A percentile compares a stretch with the other conserved stretches of the same genome.
These are phyloP conservation scores for Zele albiditarsus DNA, from an alignment of 2,888 invertebrate species.

Conservation along the genomic window DNA sequence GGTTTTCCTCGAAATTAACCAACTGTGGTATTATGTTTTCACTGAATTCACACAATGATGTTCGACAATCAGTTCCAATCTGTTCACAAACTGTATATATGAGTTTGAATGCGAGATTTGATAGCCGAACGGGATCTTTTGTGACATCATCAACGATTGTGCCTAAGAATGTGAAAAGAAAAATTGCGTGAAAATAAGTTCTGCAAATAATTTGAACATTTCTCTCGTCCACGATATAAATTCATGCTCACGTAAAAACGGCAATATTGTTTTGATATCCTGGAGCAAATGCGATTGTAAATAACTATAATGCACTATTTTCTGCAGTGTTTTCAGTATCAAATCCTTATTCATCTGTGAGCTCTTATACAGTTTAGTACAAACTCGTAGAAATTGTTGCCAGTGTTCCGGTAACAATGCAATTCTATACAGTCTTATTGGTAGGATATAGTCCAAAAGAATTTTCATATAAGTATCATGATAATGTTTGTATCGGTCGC, in stretches of 20 bases:
- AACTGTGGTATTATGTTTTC: conserved; percentile 73
- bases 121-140: conserved; percentile 46
- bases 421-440: conserved; percentile 74
- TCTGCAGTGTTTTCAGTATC: conserved; percentile 72
- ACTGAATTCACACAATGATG: conserved; percentile 75
- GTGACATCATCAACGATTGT: conserved; percentile 50
- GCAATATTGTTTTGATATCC: conserved; percentile 58
- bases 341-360: conserved; percentile 71
- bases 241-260: conserved; percentile 57
- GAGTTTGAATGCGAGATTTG: conserved; percentile 57
- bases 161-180: conserved; percentile 47
- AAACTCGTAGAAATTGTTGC: conserved; percentile 72
- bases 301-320: conserved; percentile 73
- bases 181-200: not conserved
- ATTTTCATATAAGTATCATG: conserved; percentile 76
- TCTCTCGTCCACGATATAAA: conserved; percentile 20
- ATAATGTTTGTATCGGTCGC: conserved; percentile 64
- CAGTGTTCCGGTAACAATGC: conserved; percentile 75
- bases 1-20: conserved; percentile 67
- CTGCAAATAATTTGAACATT: conserved; percentile 42
- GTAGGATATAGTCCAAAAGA: conserved; percentile 75
- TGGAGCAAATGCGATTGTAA: conserved; percentile 59
- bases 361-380: conserved; percentile 61
- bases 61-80: conserved; percentile 75
- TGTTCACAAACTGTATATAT: conserved; percentile 64